Conservation (phyloP, 1,140 invertebrate species). For the Sweltsa coloradensis region DNA sequence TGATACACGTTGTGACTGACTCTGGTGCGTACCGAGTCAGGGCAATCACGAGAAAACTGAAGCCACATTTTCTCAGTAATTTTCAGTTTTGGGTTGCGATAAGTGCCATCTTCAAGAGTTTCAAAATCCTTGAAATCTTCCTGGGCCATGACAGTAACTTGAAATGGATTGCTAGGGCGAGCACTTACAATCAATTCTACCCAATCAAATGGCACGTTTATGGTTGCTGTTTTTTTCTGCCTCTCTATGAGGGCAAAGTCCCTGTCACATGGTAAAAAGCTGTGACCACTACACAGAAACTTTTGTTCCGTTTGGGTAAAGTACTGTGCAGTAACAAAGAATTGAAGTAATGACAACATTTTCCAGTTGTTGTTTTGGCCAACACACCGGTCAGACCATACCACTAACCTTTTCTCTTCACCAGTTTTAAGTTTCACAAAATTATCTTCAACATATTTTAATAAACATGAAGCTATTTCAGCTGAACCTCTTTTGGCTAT, state of each 20-base stretch:
- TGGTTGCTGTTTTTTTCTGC: slow-evolving; percentile 8
- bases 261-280: slow-evolving; percentile 16
- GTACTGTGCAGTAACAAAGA: slow-evolving; percentile 8
- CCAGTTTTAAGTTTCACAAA: slow-evolving; percentile 5
- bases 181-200: slow-evolving; percentile 1
- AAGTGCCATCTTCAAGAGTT: not conserved
- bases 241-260: slow-evolving; percentile 16
- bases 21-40: not conserved
- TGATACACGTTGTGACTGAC: slow-evolving; percentile 2
- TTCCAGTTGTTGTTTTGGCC: slow-evolving; percentile 19
- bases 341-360: slow-evolving; percentile 4
- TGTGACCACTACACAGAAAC: slow-evolving; percentile 14
- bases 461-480: slow-evolving; percentile 16
- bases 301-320: slow-evolving; percentile 15
- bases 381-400: slow-evolving; percentile 18
- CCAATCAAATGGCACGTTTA: slow-evolving; percentile 8
- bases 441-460: slow-evolving; percentile 13
- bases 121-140: slow-evolving; percentile 10
- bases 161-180: slow-evolving; percentile 3
- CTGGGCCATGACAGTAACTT: slow-evolving; percentile 1
- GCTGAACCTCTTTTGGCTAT: slow-evolving; percentile 12
- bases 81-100: slow-evolving; percentile 1
- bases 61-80: slow-evolving; percentile 6
- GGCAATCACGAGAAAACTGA: not conserved
- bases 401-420: slow-evolving; percentile 13